phyloP scores from a whole-genome alignment of 2,888 invertebrate genomes.

The Selenia dentaria region DNA sequence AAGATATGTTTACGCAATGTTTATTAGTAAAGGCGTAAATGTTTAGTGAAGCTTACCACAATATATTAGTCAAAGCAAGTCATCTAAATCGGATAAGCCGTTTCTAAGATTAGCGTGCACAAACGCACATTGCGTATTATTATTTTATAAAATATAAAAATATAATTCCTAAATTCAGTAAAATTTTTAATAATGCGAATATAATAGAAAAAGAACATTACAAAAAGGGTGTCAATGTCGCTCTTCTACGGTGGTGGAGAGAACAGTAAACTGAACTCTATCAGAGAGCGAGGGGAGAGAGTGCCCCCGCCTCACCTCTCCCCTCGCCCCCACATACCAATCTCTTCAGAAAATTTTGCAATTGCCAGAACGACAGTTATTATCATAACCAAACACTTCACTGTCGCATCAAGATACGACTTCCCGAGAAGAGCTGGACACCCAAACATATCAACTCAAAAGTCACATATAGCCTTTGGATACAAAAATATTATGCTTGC shows the following conservation, averaged over 20 bases:
- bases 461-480: constrained; percentile 10
- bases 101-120: no score
- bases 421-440: constrained; percentile 73
- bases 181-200: no score
- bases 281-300: constrained; percentile 46
- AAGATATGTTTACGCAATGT: no score
- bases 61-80: no score
- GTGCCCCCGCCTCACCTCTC: constrained; percentile 57
- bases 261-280: constrained; percentile 75
- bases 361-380: constrained; percentile 45
- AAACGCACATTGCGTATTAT: no score
- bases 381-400: constrained; percentile 39
- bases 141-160: no score
- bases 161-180: no score
- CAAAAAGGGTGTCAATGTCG: constrained; percentile 61
- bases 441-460: constrained; percentile 32
- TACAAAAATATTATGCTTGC: constrained; percentile 37
- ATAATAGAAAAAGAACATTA: constrained; percentile 12
- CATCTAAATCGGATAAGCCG: no score
- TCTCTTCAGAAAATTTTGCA: constrained; percentile 41
- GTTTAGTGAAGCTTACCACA: no score
- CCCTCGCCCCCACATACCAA: constrained; percentile 46
- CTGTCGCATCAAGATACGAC: constrained; percentile 45
- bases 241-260: constrained; percentile 69
- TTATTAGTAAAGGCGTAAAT: no score